Evolutionary conservation across 2,888 invertebrate species (phyloP), one percentile per base, ranked within the genome.

Genomic region (Salticus scenicus): DNA sequence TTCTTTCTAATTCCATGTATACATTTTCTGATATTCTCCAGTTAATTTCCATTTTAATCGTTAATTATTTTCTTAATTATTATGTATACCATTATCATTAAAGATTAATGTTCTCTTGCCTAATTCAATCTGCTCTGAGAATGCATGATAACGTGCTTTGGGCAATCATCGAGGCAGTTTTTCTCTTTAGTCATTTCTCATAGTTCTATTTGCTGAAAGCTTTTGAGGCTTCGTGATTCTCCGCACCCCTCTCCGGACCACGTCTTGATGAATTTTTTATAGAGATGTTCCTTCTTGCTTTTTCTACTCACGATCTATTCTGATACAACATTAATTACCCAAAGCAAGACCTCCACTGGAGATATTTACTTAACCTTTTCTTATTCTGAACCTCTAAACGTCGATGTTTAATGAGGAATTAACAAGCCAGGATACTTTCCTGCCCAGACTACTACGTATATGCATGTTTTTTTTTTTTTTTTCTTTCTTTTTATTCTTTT

Each of bases 321-420:
- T 4, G 24, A 2, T 57, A 12, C 57, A 57, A 12, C 57, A 57
- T 57, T 57, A 57, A 57, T 57, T 57, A 57, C 57, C 24, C 24
- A 4, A 5, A 57, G 57, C 57, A 0, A 42, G 78, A 78, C 78
- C 78, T 78, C 78, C 78, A 63, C 30, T 14, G 71, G 20, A n/a
- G 78, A 71, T 71, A 64, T 57, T 64, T 71, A 27, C 42, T 64
- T 64, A 71, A 78, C 75, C 1, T 17, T 27, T 28, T 66, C 66
- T 20, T 17, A 7, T 7, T 4, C 57, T 8, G 24, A 57, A 57
- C 57, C 24, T 57, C 57, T 57, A 57, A 57, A 57, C 24, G 24
- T 24, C 57, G 2, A 57, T 24, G 57, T 12, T 24, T 73, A 63
- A 69, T 84, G 83, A 84, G 67, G 77, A 84, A 84, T 84, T 84